These are phyloP conservation scores for Cataglyphis altisquamis DNA, from an alignment of 2,888 invertebrate genomes.

Conservation along the genomic window DNA sequence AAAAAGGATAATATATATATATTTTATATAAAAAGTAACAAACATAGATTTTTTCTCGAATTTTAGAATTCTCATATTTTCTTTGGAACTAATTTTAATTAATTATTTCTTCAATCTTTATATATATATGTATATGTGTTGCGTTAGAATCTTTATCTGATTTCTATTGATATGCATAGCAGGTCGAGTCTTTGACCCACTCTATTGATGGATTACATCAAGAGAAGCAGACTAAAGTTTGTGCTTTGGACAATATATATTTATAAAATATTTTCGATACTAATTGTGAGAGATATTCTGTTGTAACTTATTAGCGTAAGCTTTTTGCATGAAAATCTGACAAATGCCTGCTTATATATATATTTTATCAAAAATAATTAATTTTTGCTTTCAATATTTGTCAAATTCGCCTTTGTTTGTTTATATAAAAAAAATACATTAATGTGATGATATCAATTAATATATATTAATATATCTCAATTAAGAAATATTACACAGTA, in stretches of 20 bases:
- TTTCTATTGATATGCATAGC: conserved; percentile 57
- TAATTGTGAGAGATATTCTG: neutral
- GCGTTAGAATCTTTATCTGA: conserved; percentile 50
- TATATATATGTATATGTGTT: conserved; percentile 4
- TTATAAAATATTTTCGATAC: neutral
- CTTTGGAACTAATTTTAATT: neutral
- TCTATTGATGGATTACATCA: conserved; percentile 60
- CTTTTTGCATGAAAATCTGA: neutral
- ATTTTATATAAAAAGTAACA: neutral
- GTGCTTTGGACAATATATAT: conserved; percentile 24
- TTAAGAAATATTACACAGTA: neutral
- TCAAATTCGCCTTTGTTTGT: neutral
- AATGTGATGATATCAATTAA: neutral
- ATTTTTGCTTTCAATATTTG: neutral
- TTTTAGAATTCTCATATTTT: neutral
- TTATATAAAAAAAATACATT: neutral
- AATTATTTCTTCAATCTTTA: conserved; percentile 3
- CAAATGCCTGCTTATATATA: too few relatives aligned
- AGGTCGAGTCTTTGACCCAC: conserved; percentile 63
- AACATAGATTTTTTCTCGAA: neutral
- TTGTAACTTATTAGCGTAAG: neutral
- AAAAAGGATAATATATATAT: neutral
- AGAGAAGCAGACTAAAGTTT: conserved; percentile 45
- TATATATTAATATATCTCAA: neutral
- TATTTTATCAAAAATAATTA: neutral